phyloP scores from a whole-genome alignment of 2,888 invertebrate species.

The Pardosa pseudoannulata region DNA sequence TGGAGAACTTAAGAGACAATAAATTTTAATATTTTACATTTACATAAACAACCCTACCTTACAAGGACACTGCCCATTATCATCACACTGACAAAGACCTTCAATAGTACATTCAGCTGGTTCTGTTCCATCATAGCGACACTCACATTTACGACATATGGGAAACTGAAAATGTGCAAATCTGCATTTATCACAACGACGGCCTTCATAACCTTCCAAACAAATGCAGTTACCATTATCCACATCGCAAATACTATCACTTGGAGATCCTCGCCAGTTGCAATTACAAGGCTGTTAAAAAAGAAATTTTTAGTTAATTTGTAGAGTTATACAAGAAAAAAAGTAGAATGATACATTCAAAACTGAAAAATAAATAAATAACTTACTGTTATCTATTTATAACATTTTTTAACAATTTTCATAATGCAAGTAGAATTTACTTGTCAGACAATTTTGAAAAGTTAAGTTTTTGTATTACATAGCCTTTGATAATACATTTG shows the following conservation, averaged over 20 bases:
- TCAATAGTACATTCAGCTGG: slow-evolving; percentile 79
- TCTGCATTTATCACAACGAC: slow-evolving; percentile 88
- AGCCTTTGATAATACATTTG: too few relatives aligned
- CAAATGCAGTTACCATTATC: slow-evolving; percentile 84
- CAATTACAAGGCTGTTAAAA: slow-evolving; percentile 86
- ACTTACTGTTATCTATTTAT: too few relatives aligned
- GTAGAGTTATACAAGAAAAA: too few relatives aligned
- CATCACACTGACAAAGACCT: slow-evolving; percentile 84
- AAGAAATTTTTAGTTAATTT: too few relatives aligned
- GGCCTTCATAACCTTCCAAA: slow-evolving; percentile 79
- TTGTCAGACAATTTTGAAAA: too few relatives aligned
- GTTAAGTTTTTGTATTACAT: too few relatives aligned
- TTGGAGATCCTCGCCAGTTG: slow-evolving; percentile 83
- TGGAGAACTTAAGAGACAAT: too few relatives aligned
- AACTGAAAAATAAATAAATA: too few relatives aligned
- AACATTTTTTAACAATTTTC: too few relatives aligned
- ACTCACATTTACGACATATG: slow-evolving; percentile 89
- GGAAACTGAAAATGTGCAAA: slow-evolving; percentile 93
- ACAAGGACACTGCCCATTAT: slow-evolving; percentile 89
- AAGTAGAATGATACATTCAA: too few relatives aligned
- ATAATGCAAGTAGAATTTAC: too few relatives aligned
- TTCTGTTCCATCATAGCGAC: slow-evolving; percentile 85
- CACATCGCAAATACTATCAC: slow-evolving; percentile 82
- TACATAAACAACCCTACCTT: slow-evolving; percentile 83
- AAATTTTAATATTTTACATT: too few relatives aligned